A percentile compares a stretch with the other conserved stretches of the same genome.
phyloP scores from a whole-genome alignment of 1,140 invertebrate genomes.

The Hypothenemus hampei region DNA sequence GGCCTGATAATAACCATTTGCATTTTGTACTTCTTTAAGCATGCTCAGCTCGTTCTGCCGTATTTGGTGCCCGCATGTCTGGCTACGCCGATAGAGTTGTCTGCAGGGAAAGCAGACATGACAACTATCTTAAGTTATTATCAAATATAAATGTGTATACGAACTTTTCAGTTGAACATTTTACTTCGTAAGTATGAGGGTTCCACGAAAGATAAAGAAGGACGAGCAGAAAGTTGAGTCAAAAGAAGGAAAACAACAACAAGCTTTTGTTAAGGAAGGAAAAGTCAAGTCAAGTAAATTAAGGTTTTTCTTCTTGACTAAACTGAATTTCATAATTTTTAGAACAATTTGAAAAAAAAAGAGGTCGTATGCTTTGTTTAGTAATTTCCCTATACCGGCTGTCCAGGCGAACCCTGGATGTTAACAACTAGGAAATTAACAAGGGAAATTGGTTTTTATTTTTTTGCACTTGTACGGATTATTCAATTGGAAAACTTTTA shows the following conservation, averaged over 20 bases:
- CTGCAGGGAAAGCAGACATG: constrained; percentile 86
- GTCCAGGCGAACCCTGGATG: too few species aligned
- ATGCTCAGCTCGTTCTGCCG: constrained; percentile 96
- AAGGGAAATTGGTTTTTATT: too few species aligned
- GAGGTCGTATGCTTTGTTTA: too few species aligned
- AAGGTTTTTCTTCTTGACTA: too few species aligned
- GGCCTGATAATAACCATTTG: constrained; percentile 92
- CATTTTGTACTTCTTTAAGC: constrained; percentile 98
- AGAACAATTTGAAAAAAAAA: too few species aligned
- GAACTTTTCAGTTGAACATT: neutral
- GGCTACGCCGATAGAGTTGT: constrained; percentile 79
- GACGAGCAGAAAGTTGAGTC: constrained; percentile 21
- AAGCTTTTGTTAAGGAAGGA: constrained; percentile 20
- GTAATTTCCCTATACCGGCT: too few species aligned
- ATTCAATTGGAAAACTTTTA: too few species aligned
- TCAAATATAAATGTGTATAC: neutral
- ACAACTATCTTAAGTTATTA: constrained; percentile 76
- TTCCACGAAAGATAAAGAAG: constrained; percentile 24
- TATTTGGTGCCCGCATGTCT: constrained; percentile 97
- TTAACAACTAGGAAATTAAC: too few species aligned
- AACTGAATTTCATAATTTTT: too few species aligned
- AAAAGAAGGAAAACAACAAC: constrained; percentile 24
- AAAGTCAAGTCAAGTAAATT: constrained; percentile 24
- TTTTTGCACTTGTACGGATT: too few species aligned
- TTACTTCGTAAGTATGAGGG: constrained; percentile 32